Base-by-base conservation (phyloP, 2,888 invertebrate genomes). In the Rhabditoides inermis region DNA sequence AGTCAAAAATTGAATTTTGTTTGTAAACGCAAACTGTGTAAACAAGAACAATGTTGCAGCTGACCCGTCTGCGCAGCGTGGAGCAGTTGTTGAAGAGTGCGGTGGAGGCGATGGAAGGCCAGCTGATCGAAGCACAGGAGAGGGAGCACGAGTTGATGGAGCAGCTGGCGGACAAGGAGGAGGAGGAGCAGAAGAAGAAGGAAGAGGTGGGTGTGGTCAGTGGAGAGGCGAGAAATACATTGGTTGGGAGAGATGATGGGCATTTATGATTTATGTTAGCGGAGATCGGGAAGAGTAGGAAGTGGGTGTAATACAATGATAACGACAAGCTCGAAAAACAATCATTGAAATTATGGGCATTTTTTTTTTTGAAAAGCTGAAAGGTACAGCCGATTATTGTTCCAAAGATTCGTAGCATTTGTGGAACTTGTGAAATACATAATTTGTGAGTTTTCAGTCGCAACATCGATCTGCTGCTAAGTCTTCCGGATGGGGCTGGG, bases 81-180 rank as follows among this genome's bases (percentile, higher is more conserved):
- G 62, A 62, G 36, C 58, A 61, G 51, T 28, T 55, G 15, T 35
- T 61, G 20, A 61, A 61, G 26, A 53, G 59, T 18, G 50, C 58
- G 18, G 57, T 61, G 32, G 15, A 53, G 30, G 52, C 54, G 0
- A 53, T 61, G 1, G 61, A 61, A 39, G 61, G 59, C 45, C 56
- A 57, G 30, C 51, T 57, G 20, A 15, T 57, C 36, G 61, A 61
- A 27, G 44, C 56, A 4, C 55, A 61, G 25, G 61, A 61, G 37
- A 45, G 48, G 22, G 36, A 55, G 10, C 58, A 61, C 27, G 55
- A 59, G 35, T 32, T 51, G 49, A 55, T 55, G 30, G 57, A 53
- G 10, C 51, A 60, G 36, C n/a, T 56, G 35, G 32, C 41, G 12
- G 53, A 56, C 10, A 35, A 35, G 32, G 22, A 22, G 25, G 37